These are phyloP conservation scores for Onychostruthus taczanowskii DNA, from an alignment of 2,113 vertebrate genomes.

Conservation along the genomic window DNA sequence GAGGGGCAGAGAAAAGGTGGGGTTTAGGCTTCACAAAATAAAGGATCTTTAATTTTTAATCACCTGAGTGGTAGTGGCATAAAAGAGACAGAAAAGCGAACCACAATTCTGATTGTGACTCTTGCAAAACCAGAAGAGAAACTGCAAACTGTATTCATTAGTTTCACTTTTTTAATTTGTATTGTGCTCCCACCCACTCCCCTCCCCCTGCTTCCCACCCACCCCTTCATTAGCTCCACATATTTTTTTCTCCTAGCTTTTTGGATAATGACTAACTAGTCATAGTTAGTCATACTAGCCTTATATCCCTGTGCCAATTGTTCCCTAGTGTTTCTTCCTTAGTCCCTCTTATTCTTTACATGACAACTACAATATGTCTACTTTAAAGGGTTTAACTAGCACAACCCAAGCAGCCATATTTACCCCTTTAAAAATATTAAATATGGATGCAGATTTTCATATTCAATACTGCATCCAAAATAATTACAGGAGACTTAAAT, in stretches of 20 bases:
- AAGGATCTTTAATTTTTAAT: not conserved
- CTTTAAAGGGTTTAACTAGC: not conserved
- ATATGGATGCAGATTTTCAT: not conserved
- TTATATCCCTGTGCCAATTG: not conserved
- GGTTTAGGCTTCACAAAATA: not conserved
- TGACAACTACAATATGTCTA: not conserved
- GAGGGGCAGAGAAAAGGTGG: not conserved
- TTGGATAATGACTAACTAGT: not conserved
- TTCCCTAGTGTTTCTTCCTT: not conserved
- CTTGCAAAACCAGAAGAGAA: not conserved
- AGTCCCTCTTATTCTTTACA: not conserved
- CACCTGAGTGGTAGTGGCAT: not conserved
- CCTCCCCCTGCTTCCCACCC: accelerated
- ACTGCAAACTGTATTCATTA: not conserved
- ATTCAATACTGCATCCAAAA: not conserved
- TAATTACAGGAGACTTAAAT: not conserved
- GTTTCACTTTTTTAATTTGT: not conserved
- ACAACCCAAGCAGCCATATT: not conserved
- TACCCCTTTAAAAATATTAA: not conserved
- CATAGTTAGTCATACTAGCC: too few relatives aligned
- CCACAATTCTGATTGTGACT: not conserved
- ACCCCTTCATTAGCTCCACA: not conserved
- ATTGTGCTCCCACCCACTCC: not conserved
- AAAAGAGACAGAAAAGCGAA: not conserved
- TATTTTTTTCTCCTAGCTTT: not conserved